Conservation (phyloP, 2,888 invertebrate species). For the Nematopogon swammerdamellus region DNA sequence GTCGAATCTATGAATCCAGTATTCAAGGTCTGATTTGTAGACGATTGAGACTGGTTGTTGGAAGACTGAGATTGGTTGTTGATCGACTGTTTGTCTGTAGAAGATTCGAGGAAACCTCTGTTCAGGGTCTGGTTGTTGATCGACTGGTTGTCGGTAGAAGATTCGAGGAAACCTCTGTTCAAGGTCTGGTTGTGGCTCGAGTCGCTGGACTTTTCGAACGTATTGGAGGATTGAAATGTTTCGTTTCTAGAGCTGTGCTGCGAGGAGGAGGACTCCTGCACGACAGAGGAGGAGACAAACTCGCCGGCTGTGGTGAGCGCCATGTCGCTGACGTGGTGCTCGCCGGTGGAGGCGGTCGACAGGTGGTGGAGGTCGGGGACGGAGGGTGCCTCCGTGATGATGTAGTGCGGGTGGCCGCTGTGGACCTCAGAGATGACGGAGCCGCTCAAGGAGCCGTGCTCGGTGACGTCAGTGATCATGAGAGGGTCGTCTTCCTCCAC, state of each 20-base stretch:
- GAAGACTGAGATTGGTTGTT: conserved; percentile 26
- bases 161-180: conserved; percentile 22
- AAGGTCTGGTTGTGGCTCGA: conserved; percentile 36
- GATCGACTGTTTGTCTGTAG: conserved; percentile 20
- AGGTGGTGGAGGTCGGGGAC: conserved; percentile 41
- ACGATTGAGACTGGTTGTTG: conserved; percentile 12
- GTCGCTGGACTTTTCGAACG: conserved; percentile 11
- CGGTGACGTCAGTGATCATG: conserved; percentile 51
- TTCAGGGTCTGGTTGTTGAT: conserved; percentile 26
- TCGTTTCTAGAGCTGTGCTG: conserved; percentile 41
- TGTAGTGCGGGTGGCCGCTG: conserved; percentile 51
- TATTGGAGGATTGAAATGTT: conserved; percentile 38
- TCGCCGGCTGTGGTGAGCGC: conserved; percentile 40
- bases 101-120: conserved; percentile 16
- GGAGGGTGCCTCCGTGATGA: conserved; percentile 51
- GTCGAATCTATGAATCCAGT: conserved; percentile 40
- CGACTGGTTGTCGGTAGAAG: conserved; percentile 8
- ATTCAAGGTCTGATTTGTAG: conserved; percentile 35
- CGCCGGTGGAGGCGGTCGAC: conserved; percentile 25
- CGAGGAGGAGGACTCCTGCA: conserved; percentile 34
- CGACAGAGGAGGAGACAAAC: conserved; percentile 33
- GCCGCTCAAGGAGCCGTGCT: conserved; percentile 44
- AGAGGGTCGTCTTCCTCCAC: conserved; percentile 53
- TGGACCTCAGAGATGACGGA: conserved; percentile 48
- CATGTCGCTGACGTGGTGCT: conserved; percentile 43